These are phyloP conservation scores for Adelges cooleyi DNA, from an alignment of 1,140 invertebrate genomes.

Conservation along the genomic window DNA sequence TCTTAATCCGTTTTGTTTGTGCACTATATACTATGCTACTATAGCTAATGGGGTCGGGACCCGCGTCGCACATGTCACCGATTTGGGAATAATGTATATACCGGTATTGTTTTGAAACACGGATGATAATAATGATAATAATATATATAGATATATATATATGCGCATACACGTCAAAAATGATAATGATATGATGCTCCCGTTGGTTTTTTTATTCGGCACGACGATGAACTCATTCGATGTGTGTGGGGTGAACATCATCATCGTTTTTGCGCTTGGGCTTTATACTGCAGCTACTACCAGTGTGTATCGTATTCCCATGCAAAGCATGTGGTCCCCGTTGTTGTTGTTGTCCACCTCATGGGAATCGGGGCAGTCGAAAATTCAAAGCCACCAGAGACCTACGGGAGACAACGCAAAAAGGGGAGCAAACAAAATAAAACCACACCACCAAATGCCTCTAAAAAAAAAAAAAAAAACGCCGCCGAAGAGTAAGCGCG, in stretches of 20 bases:
- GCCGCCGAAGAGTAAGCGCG: not conserved
- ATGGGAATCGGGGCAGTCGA: conserved; percentile 19
- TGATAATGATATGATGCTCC: conserved; percentile 28
- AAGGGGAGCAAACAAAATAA: conserved; percentile 13
- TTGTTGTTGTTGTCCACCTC: conserved; percentile 21
- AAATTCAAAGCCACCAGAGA: conserved; percentile 24
- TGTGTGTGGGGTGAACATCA: conserved; percentile 12
- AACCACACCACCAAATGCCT: not conserved
- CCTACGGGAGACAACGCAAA: not conserved
- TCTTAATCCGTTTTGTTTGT: too few relatives aligned
- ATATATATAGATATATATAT: too few relatives aligned
- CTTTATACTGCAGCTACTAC: too few relatives aligned
- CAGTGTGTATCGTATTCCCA: conserved; percentile 22
- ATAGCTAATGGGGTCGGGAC: conserved; percentile 1
- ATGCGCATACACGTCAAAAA: conserved; percentile 16
- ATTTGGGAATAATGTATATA: not conserved
- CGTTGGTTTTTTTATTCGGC: not conserved
- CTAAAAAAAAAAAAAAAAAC: not conserved
- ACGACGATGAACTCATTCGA: not conserved
- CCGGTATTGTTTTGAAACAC: conserved; percentile 7
- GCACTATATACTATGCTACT: too few relatives aligned
- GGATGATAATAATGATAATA: too few relatives aligned
- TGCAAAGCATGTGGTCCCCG: conserved; percentile 24
- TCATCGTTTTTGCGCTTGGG: not conserved
- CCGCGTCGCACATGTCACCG: conserved; percentile 10